A percentile compares a stretch with the other conserved stretches of the same genome.
phyloP scores from a whole-genome alignment of 1,140 invertebrate genomes.

The Pseudobourletiella spinata region DNA sequence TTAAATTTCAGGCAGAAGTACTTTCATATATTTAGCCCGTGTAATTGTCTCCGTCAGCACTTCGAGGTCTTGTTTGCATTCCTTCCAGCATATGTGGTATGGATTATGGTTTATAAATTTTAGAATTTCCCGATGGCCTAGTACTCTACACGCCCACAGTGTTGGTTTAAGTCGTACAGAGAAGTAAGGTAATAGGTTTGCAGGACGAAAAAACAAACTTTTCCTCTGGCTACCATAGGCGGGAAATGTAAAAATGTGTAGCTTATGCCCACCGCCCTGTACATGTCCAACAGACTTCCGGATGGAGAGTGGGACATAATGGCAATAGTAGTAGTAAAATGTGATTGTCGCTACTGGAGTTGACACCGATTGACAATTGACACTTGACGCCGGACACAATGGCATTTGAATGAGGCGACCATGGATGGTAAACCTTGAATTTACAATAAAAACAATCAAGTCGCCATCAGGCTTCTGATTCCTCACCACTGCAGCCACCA shows the following conservation, averaged over 20 bases:
- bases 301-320: not conserved
- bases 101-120: too few species aligned
- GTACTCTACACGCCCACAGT: too few species aligned
- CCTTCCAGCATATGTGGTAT: too few species aligned
- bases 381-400: not conserved
- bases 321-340: not conserved
- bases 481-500: not conserved
- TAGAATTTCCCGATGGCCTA: too few species aligned
- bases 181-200: not conserved
- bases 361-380: slow-evolving; percentile 21
- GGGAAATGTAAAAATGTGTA: not conserved
- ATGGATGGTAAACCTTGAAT: not conserved
- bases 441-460: not conserved
- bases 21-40: too few species aligned
- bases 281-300: not conserved
- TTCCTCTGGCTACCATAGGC: not conserved
- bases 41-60: too few species aligned
- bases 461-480: not conserved
- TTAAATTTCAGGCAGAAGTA: too few species aligned
- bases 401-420: not conserved
- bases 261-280: not conserved
- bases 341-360: slow-evolving; percentile 18
- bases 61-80: too few species aligned
- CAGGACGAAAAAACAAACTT: not conserved
- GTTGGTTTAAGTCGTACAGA: too few species aligned